Conservation (phyloP, 2,888 invertebrate genomes). For the Caenorhabditis sp. region DNA sequence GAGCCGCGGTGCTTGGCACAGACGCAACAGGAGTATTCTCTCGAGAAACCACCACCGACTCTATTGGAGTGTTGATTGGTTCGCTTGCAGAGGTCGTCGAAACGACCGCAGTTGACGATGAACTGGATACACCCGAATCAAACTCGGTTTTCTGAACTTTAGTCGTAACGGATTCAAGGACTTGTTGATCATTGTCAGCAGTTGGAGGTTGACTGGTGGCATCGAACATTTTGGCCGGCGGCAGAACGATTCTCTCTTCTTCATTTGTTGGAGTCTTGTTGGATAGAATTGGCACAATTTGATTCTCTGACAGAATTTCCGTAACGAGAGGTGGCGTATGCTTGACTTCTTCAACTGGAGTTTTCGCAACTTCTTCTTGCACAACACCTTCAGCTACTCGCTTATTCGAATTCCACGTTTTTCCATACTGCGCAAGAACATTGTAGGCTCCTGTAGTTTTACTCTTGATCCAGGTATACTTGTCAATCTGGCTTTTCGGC, state of each 20-base stretch:
- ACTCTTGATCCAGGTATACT: conserved; percentile 45
- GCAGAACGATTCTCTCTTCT: too few species aligned
- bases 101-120: not conserved
- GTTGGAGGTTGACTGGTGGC: too few species aligned
- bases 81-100: not conserved
- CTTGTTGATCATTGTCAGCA: not conserved
- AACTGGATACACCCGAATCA: not conserved
- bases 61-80: not conserved
- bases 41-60: not conserved
- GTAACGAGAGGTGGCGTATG: too few species aligned
- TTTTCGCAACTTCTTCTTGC: not conserved
- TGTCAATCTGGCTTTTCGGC: conserved; percentile 15
- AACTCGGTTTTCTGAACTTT: too few species aligned
- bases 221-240: too few species aligned
- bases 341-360: not conserved
- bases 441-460: conserved; percentile 14
- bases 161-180: not conserved
- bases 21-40: conserved; percentile 30
- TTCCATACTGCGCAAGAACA: conserved; percentile 25
- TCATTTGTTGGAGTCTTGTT: too few species aligned
- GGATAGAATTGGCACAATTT: too few species aligned
- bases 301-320: too few species aligned
- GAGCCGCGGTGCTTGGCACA: not conserved
- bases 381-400: not conserved
- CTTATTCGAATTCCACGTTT: not conserved